Percentiles rank a stretch among this genome's conserved stretches.
Conservation (phyloP, 2,113 vertebrate species). For the Seriola aureovittata region DNA sequence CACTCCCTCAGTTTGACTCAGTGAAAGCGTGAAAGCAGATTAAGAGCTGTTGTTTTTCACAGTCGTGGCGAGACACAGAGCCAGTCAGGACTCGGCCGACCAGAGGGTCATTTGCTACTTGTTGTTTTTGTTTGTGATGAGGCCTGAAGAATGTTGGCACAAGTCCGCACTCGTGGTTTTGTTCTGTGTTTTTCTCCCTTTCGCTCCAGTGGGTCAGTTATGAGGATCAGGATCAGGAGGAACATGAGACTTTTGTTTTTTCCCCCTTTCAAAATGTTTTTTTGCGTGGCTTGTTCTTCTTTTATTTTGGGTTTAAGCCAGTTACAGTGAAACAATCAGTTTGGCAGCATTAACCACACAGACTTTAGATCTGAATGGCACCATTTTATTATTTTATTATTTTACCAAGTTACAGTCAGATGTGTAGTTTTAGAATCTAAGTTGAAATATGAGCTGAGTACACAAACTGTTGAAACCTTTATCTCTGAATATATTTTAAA, state of each 20-base stretch:
- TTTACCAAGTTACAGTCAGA: background rate
- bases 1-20: constrained; percentile 79
- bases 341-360: constrained; percentile 18
- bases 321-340: constrained; percentile 40
- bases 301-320: constrained; percentile 8
- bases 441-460: background rate
- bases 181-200: constrained; percentile 34
- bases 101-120: constrained; percentile 75
- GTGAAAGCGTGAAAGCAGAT: constrained; percentile 81
- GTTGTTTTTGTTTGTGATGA: constrained; percentile 75
- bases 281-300: background rate
- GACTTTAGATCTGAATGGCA: background rate
- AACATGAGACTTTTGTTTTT: constrained; percentile 19
- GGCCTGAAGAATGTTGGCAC: constrained; percentile 78
- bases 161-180: constrained; percentile 55
- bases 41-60: constrained; percentile 82
- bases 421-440: background rate
- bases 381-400: background rate
- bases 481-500: background rate
- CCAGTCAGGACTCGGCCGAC: constrained; percentile 76
- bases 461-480: background rate
- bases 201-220: constrained; percentile 56
- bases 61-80: constrained; percentile 67
- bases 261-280: background rate
- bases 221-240: constrained; percentile 43